Evolutionary conservation across 2,113 vertebrate genomes (phyloP).

Genomic region (Dicentrarchus labrax): DNA sequence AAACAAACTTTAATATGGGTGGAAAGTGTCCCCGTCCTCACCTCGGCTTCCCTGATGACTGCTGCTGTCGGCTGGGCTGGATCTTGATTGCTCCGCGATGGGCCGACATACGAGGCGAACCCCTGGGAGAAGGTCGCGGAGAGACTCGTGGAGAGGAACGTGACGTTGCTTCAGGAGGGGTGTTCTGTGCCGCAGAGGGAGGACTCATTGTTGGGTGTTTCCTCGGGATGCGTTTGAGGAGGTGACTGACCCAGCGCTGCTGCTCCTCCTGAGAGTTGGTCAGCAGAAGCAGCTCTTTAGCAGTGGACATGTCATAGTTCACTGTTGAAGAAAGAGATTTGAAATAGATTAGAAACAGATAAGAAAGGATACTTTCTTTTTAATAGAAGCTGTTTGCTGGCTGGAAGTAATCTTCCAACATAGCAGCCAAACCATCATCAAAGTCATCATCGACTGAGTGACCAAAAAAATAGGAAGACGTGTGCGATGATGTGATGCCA

Average conservation of each 20-base stretch:
- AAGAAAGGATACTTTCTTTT: neutral
- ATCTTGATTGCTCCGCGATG: conserved; percentile 88
- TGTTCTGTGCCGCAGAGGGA: conserved; percentile 71
- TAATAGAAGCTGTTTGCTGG: neutral
- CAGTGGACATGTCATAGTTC: conserved; percentile 96
- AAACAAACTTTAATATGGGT: neutral
- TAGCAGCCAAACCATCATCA: neutral
- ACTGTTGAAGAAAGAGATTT: conserved; percentile 80
- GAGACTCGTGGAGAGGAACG: conserved; percentile 58
- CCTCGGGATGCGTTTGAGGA: conserved; percentile 96
- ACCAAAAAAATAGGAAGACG: neutral
- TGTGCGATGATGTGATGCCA: neutral
- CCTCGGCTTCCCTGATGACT: conserved; percentile 76
- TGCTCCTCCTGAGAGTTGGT: conserved; percentile 93
- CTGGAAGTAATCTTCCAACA: neutral
- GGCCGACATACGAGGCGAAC: conserved; percentile 81
- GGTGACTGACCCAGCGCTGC: conserved; percentile 94
- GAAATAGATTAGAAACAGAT: neutral
- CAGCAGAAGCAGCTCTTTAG: conserved; percentile 95
- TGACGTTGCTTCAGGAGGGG: neutral
- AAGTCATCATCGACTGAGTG: neutral
- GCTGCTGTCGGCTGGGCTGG: conserved; percentile 68
- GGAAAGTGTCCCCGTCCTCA: conserved; percentile 49
- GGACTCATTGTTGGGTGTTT: conserved; percentile 87
- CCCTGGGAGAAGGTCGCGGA: conserved; percentile 82